These are phyloP conservation scores for mouse (Mus musculus) DNA, from an alignment of 2,113 vertebrate species.

Conservation along the genomic window DNA sequence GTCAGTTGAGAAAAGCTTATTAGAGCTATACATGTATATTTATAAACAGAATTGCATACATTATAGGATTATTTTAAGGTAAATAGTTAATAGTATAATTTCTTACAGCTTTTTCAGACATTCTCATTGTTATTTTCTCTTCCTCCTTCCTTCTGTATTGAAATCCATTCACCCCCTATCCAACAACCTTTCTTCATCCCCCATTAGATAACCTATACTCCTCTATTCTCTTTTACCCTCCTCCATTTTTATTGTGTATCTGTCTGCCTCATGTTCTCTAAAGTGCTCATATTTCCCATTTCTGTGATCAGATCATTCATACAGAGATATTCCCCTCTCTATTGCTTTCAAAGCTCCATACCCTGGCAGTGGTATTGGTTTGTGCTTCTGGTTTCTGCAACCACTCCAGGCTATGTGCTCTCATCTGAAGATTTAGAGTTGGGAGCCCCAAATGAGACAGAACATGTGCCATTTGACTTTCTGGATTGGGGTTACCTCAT, in stretches of 20 bases:
- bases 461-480: neutral
- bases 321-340: neutral
- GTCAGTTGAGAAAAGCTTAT: neutral
- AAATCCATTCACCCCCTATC: neutral
- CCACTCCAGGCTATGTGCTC: neutral
- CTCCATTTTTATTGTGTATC: neutral
- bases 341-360: neutral
- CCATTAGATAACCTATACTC: neutral
- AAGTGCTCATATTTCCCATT: neutral
- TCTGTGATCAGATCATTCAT: neutral
- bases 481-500: neutral
- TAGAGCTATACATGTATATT: neutral
- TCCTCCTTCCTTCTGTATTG: neutral
- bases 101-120: neutral
- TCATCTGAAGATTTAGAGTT: neutral
- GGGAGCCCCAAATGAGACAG: neutral
- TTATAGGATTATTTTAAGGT: neutral
- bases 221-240: neutral
- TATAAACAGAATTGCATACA: neutral
- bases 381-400: neutral
- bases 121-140: neutral
- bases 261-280: neutral
- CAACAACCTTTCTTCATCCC: neutral
- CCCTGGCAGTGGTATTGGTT: neutral
- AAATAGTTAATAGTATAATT: neutral